Conservation (phyloP, 2,888 invertebrate genomes). For the Temnothorax unifasciatus region DNA sequence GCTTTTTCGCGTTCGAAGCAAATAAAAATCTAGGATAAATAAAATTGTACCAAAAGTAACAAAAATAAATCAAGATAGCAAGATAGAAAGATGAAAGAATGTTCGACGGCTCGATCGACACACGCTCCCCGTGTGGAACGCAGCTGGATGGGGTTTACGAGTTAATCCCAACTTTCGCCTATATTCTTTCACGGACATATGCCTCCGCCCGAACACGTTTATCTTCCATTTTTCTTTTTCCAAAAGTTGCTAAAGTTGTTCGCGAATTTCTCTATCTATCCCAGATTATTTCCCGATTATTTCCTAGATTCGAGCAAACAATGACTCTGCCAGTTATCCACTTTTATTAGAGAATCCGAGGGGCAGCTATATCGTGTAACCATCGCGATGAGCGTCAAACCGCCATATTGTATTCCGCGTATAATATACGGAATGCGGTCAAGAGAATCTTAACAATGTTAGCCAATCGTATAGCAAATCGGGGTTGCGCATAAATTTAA, state of each 20-base stretch:
- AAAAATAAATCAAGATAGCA: constrained; percentile 1
- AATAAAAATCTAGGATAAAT: constrained; percentile 2
- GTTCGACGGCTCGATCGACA: background rate
- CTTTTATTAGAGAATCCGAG: background rate
- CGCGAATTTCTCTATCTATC: background rate
- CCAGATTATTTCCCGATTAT: background rate
- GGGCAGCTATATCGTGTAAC: background rate
- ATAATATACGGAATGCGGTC: background rate
- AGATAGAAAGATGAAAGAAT: background rate
- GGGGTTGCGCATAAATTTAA: background rate
- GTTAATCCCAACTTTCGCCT: constrained; percentile 24
- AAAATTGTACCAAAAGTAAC: background rate
- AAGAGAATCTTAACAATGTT: constrained; percentile 6
- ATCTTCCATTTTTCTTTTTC: constrained; percentile 28
- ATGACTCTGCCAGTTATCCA: constrained; percentile 10
- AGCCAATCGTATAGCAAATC: background rate
- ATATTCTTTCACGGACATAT: background rate
- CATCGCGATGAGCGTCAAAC: background rate
- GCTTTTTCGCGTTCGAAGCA: background rate
- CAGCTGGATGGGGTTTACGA: background rate
- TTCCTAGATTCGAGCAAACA: background rate
- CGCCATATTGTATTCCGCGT: background rate
- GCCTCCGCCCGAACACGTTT: background rate
- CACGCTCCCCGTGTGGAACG: background rate
- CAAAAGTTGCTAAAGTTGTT: background rate